A percentile compares a stretch with the other conserved stretches of the same genome.
These are phyloP conservation scores for Eledone cirrhosa DNA, from an alignment of 2,888 invertebrate genomes.

Conservation along the genomic window DNA sequence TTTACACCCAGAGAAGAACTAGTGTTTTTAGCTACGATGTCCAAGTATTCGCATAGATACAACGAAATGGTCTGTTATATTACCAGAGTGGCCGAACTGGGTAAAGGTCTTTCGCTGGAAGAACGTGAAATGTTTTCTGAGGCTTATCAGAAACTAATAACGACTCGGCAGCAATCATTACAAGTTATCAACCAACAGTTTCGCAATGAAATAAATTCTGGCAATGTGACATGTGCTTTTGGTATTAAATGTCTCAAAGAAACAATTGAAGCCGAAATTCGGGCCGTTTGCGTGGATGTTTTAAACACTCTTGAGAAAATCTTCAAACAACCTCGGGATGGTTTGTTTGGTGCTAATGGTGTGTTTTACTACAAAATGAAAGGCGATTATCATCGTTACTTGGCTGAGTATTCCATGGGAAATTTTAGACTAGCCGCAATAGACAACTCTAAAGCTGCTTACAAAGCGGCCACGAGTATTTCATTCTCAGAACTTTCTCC, in stretches of 20 bases:
- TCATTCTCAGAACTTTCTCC: background rate
- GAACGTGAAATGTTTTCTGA: background rate
- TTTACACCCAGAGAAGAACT: background rate
- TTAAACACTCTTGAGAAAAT: background rate
- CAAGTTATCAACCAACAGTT: background rate
- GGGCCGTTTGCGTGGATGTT: background rate
- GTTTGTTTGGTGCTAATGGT: background rate
- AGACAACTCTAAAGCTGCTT: background rate
- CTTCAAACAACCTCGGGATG: background rate
- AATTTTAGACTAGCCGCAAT: background rate
- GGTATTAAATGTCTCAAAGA: background rate
- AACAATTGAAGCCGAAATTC: background rate
- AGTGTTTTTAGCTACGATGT: background rate
- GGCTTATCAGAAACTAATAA: background rate
- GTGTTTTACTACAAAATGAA: slow-evolving; percentile 8
- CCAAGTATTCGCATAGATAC: background rate
- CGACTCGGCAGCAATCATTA: background rate
- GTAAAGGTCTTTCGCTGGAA: background rate
- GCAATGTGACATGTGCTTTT: background rate
- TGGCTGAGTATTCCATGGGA: background rate
- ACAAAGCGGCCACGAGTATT: background rate
- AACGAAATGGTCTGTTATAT: background rate
- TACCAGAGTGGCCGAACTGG: background rate
- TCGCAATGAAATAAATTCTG: background rate
- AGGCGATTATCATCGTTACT: slow-evolving; percentile 4